phyloP scores from a whole-genome alignment of 1,140 invertebrate species.

The Mycetomoellerius zeteki region DNA sequence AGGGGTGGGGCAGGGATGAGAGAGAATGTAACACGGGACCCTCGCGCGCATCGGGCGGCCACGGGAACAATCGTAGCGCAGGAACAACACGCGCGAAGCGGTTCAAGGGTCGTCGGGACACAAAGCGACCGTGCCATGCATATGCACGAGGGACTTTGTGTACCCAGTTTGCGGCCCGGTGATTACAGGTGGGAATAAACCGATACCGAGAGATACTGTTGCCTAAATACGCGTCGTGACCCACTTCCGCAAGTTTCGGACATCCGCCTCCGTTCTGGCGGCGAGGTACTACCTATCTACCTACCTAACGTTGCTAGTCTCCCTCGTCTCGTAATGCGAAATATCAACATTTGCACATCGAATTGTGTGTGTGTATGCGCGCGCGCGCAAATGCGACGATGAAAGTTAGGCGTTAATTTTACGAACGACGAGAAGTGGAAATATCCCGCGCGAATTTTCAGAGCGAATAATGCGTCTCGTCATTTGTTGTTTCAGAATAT shows the following conservation, averaged over 20 bases:
- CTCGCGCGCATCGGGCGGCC: background rate
- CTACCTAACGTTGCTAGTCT: conserved; percentile 1
- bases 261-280: conserved; percentile 12
- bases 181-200: conserved; percentile 77
- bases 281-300: background rate
- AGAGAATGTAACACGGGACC: background rate
- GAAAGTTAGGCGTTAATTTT: conserved; percentile 48
- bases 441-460: conserved; percentile 19
- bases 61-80: conserved; percentile 52
- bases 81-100: conserved; percentile 52
- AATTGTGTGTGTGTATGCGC: background rate
- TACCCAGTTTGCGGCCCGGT: conserved; percentile 67
- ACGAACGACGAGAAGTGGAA: background rate
- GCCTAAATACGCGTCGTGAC: conserved; percentile 63
- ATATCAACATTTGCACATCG: conserved; percentile 57
- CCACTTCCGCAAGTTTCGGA: conserved; percentile 63
- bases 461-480: background rate
- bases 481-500: conserved; percentile 1
- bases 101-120: conserved; percentile 42
- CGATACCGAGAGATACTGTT: conserved; percentile 70
- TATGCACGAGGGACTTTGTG: conserved; percentile 74
- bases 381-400: background rate
- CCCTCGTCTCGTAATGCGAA: conserved; percentile 33
- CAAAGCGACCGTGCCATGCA: conserved; percentile 70
- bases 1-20: background rate